Evolutionary conservation across 2,888 invertebrate genomes (phyloP).

Genomic region (Himalopsyche japonica): DNA sequence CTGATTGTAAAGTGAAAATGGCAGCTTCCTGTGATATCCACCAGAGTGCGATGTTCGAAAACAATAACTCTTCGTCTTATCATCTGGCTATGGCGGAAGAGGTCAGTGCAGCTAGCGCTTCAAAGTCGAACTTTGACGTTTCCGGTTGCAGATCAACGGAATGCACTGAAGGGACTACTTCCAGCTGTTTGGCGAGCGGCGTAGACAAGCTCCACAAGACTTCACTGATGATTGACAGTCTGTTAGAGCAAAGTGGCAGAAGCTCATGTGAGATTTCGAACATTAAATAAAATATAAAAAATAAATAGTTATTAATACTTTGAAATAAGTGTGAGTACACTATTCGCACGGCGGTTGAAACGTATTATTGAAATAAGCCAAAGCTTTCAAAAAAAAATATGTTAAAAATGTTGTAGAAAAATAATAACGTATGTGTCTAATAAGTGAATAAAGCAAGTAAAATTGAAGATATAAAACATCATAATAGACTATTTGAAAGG

Average conservation of each 20-base stretch:
- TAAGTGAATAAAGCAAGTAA: too few species aligned
- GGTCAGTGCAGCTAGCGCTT: slow-evolving; percentile 23
- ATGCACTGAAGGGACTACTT: slow-evolving; percentile 18
- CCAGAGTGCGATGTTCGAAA: slow-evolving; percentile 50
- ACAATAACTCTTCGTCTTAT: slow-evolving; percentile 52
- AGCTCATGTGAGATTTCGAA: slow-evolving; percentile 29
- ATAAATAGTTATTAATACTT: background rate
- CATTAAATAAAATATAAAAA: slow-evolving; percentile 5
- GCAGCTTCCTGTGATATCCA: slow-evolving; percentile 33
- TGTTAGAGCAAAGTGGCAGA: slow-evolving; percentile 44
- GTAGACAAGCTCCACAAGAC: slow-evolving; percentile 53
- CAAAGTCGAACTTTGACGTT: slow-evolving; percentile 44
- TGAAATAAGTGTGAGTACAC: background rate
- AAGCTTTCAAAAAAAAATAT: background rate
- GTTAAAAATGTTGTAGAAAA: background rate
- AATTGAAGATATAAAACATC: too few species aligned
- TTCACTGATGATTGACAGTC: slow-evolving; percentile 56
- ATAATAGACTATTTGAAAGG: too few species aligned
- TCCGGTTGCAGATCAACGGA: slow-evolving; percentile 44
- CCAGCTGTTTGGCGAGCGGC: slow-evolving; percentile 45
- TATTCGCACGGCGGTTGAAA: background rate
- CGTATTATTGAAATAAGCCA: background rate
- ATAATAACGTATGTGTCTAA: background rate
- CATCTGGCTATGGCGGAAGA: slow-evolving; percentile 51
- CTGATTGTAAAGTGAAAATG: slow-evolving; percentile 39